A percentile compares a stretch with the other conserved stretches of the same genome.
These are phyloP conservation scores for Pseudochaenichthys georgianus DNA, from an alignment of 2,797 vertebrate genomes.

Conservation along the genomic window DNA sequence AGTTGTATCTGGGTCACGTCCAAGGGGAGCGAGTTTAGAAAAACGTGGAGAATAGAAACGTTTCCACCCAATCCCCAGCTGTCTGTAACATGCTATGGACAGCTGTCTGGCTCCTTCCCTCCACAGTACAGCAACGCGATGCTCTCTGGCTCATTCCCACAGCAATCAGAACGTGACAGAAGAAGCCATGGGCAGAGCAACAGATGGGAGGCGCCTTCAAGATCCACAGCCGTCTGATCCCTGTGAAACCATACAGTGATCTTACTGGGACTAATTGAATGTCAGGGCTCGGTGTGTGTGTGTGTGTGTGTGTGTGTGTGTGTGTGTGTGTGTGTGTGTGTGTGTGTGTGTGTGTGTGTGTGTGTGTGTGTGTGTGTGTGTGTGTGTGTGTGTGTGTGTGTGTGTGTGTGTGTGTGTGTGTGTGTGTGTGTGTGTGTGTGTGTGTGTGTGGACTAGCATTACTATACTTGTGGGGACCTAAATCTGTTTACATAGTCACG, in stretches of 20 bases:
- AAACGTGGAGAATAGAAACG: slow-evolving; percentile 26
- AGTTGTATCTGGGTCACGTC: slow-evolving; percentile 46
- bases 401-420: no score
- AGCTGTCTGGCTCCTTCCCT: slow-evolving; percentile 57
- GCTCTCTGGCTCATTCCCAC: slow-evolving; percentile 35
- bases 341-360: no score
- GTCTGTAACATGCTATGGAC: slow-evolving; percentile 34
- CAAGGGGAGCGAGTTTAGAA: slow-evolving; percentile 27
- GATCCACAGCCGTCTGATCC: slow-evolving; percentile 55
- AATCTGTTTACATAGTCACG: no score
- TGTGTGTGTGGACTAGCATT: no score
- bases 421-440: no score
- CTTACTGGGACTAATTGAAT: slow-evolving; percentile 61
- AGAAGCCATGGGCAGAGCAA: slow-evolving; percentile 37
- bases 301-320: slow-evolving; percentile 58
- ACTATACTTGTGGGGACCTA: no score
- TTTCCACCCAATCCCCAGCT: slow-evolving; percentile 4
- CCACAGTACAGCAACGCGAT: slow-evolving; percentile 7
- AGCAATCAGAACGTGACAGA: slow-evolving; percentile 37
- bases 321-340: no score
- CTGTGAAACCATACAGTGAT: slow-evolving; percentile 59
- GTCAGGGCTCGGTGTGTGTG: slow-evolving; percentile 33
- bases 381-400: no score
- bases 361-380: no score
- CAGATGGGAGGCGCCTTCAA: slow-evolving; percentile 65